Conservation (phyloP, 2,888 invertebrate genomes). For the Phaonia tiefii region DNA sequence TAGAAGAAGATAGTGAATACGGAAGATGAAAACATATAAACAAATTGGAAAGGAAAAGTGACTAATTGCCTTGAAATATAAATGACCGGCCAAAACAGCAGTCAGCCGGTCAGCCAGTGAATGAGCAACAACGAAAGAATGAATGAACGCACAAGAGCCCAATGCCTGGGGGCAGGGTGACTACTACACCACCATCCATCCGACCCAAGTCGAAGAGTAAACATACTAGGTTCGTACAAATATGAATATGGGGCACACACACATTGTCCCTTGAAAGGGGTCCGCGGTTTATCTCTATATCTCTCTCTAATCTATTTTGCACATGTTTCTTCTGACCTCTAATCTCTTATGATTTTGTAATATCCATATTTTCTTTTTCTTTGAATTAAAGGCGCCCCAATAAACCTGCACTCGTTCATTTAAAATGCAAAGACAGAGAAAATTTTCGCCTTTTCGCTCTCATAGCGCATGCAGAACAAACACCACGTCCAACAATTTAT, state of each 20-base stretch:
- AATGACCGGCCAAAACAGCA: too few species aligned
- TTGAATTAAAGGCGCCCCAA: conserved; percentile 22
- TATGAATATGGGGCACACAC: neutral
- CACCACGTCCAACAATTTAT: neutral
- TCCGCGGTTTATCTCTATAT: too few species aligned
- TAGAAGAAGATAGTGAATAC: conserved; percentile 7
- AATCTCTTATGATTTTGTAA: neutral
- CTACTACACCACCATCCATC: conserved; percentile 5
- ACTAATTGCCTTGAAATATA: conserved; percentile 52
- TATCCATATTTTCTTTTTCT: neutral
- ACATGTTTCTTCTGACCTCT: neutral
- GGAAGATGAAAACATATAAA: conserved; percentile 19
- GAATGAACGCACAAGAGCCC: too few species aligned
- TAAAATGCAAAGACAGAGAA: neutral
- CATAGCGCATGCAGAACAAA: neutral
- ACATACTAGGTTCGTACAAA: too few species aligned
- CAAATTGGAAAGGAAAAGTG: conserved; percentile 47
- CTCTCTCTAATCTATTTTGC: neutral
- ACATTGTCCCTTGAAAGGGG: too few species aligned
- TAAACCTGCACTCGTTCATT: neutral
- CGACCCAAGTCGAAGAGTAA: neutral
- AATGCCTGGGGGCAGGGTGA: too few species aligned
- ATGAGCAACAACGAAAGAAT: too few species aligned
- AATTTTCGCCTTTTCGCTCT: neutral
- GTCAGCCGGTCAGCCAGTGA: neutral